Conservation (phyloP, 2,113 vertebrate species). For the Guaruba guarouba region DNA sequence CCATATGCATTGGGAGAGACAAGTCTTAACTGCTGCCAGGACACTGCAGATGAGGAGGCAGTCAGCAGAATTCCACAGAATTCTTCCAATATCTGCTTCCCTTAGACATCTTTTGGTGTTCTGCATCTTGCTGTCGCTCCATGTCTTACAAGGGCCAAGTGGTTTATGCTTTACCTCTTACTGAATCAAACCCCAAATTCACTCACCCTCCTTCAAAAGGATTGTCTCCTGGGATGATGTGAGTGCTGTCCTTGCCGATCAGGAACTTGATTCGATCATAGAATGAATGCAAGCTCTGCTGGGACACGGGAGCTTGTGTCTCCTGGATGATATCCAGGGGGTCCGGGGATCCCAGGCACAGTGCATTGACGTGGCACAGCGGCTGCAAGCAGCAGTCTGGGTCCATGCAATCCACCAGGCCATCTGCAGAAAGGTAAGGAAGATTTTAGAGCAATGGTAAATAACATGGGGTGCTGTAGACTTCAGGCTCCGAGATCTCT, state of each 20-base stretch:
- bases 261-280: slow-evolving; percentile 93
- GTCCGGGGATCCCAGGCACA: slow-evolving; percentile 93
- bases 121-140: background rate
- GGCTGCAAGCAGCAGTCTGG: slow-evolving; percentile 97
- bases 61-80: slow-evolving; percentile 66
- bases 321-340: slow-evolving; percentile 97
- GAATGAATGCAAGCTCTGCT: slow-evolving; percentile 88
- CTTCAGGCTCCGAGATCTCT: background rate
- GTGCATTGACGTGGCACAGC: slow-evolving; percentile 83
- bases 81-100: background rate
- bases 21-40: background rate
- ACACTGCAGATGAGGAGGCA: background rate
- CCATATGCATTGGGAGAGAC: rapidly evolving
- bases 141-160: background rate
- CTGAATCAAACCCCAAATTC: background rate
- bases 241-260: slow-evolving; percentile 92
- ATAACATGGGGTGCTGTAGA: background rate
- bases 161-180: background rate
- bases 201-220: slow-evolving; percentile 94
- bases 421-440: slow-evolving; percentile 79
- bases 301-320: slow-evolving; percentile 81
- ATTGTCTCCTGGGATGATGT: slow-evolving; percentile 87
- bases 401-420: slow-evolving; percentile 96
- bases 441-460: background rate
- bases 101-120: background rate